These are phyloP conservation scores for Eublepharis macularius DNA, from an alignment of 2,113 vertebrate species.

Conservation along the genomic window DNA sequence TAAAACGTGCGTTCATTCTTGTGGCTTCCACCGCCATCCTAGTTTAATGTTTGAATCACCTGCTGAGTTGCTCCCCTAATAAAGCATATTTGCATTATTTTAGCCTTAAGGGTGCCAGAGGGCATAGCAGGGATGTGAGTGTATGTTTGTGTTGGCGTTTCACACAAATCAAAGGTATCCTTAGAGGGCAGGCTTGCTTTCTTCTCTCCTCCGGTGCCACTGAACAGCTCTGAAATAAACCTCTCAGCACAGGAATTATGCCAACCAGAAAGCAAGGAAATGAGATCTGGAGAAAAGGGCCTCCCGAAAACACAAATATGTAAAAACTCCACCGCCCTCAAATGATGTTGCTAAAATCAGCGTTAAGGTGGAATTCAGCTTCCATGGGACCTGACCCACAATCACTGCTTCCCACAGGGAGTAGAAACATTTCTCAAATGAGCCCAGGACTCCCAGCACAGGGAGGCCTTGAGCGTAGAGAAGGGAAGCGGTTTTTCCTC, in stretches of 20 bases:
- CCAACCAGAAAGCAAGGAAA: neutral
- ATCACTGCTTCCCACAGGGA: neutral
- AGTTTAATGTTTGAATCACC: slow-evolving; percentile 37
- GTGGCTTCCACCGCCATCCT: slow-evolving; percentile 47
- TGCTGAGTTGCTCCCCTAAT: slow-evolving; percentile 35
- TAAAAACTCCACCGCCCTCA: neutral
- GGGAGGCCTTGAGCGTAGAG: neutral
- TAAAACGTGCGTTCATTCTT: slow-evolving; percentile 70
- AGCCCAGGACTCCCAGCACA: neutral
- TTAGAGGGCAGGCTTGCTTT: neutral
- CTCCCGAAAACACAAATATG: neutral
- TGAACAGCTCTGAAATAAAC: neutral
- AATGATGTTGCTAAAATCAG: neutral
- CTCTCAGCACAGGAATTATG: neutral
- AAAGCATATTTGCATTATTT: slow-evolving; percentile 32
- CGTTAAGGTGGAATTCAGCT: neutral
- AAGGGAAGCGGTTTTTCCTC: too few relatives aligned
- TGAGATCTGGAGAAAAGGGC: neutral
- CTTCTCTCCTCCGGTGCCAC: neutral
- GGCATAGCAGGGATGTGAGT: neutral
- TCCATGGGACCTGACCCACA: neutral
- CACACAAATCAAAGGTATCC: slow-evolving; percentile 12
- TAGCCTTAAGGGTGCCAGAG: neutral
- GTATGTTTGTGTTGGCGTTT: slow-evolving; percentile 14
- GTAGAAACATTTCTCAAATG: neutral